Evolutionary conservation across 2,888 invertebrate species (phyloP).

Genomic region (Rhimphoctona megacephalus): DNA sequence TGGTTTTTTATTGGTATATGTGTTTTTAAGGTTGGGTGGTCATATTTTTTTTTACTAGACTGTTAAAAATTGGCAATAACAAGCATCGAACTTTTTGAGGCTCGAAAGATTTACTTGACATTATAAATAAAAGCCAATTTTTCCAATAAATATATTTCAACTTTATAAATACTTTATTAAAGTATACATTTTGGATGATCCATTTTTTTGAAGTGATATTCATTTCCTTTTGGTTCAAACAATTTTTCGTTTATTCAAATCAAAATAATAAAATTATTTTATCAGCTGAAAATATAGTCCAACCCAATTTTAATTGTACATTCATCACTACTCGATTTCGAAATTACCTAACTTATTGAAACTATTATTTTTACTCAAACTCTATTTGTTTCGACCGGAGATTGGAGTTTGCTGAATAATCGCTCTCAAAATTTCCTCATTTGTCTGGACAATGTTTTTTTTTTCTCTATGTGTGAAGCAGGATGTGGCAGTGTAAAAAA

Average conservation of each 20-base stretch:
- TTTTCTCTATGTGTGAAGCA: background rate
- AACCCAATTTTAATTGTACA: background rate
- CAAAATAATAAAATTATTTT: background rate
- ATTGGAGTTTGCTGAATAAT: background rate
- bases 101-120: too few relatives aligned
- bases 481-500: constrained; percentile 21
- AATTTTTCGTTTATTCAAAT: background rate
- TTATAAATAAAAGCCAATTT: too few relatives aligned
- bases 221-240: background rate
- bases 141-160: too few relatives aligned
- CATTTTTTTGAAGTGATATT: background rate
- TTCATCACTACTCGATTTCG: background rate
- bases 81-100: too few relatives aligned
- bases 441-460: constrained; percentile 5
- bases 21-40: background rate
- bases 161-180: too few relatives aligned
- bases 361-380: background rate
- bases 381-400: background rate
- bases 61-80: background rate
- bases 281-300: background rate
- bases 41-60: background rate
- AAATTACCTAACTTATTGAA: background rate
- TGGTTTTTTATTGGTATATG: background rate
- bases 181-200: too few relatives aligned
- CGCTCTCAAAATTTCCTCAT: background rate